Conservation (phyloP, 2,113 vertebrate species). For the Hemibagrus wyckioides region DNA sequence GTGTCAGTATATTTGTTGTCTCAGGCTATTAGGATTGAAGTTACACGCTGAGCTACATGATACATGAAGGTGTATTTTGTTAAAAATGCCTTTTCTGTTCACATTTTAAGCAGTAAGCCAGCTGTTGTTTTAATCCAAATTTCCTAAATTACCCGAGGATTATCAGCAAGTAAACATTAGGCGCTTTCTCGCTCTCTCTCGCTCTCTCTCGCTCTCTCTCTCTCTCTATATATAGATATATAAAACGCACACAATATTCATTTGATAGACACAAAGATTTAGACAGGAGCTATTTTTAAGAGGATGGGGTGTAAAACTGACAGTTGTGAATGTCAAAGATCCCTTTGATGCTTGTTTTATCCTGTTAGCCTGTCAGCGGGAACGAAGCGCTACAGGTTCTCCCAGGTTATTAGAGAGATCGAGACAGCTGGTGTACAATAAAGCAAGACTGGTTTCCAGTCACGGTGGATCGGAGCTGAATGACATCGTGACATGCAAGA, state of each 20-base stretch:
- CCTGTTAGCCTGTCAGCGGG: slow-evolving; percentile 51
- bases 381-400: background rate
- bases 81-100: background rate
- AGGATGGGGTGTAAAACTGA: slow-evolving; percentile 59
- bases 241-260: slow-evolving; percentile 1
- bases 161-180: background rate
- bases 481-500: background rate
- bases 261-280: slow-evolving; percentile 53
- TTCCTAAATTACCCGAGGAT: background rate
- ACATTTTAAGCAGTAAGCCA: background rate
- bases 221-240: background rate
- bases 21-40: background rate
- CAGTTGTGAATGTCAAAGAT: slow-evolving; percentile 46
- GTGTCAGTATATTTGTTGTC: background rate
- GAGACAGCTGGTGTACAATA: slow-evolving; percentile 18
- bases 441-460: slow-evolving; percentile 5
- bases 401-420: background rate
- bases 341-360: slow-evolving; percentile 64
- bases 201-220: no score
- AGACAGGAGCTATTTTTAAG: slow-evolving; percentile 57
- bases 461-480: background rate
- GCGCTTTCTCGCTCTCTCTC: no score
- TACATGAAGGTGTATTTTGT: background rate
- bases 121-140: background rate
- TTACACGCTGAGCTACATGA: background rate